Evolutionary conservation across 2,888 invertebrate genomes (phyloP).

Genomic region (Pharmacophagus antenor): DNA sequence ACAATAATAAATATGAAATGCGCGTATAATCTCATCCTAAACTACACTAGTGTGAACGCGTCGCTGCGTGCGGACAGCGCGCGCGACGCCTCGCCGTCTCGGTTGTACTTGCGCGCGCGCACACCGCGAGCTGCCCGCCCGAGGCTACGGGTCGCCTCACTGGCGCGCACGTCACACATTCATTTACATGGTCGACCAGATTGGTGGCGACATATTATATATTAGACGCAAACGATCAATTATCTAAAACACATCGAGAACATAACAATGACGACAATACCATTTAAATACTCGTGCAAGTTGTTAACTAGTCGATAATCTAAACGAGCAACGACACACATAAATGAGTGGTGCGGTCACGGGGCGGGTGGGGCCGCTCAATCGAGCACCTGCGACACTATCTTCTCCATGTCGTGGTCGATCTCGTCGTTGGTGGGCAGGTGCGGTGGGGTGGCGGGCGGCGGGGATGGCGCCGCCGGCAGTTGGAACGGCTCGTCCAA

Average conservation of each 20-base stretch:
- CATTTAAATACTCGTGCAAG: background rate
- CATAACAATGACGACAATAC: background rate
- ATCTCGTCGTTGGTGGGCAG: conserved; percentile 77
- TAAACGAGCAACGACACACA: background rate
- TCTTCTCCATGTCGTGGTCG: conserved; percentile 89
- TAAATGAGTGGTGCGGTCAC: background rate
- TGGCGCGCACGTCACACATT: too few species aligned
- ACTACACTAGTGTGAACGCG: conserved; percentile 38
- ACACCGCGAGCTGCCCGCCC: conserved; percentile 33
- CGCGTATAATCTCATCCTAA: conserved; percentile 29
- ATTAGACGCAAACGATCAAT: background rate
- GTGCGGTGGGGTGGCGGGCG: conserved; percentile 36
- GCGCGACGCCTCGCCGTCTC: conserved; percentile 30
- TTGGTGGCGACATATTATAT: background rate
- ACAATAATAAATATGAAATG: conserved; percentile 31
- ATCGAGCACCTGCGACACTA: conserved; percentile 83
- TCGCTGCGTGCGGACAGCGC: conserved; percentile 23
- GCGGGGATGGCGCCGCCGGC: conserved; percentile 55
- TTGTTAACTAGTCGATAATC: conserved; percentile 1
- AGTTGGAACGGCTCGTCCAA: conserved; percentile 81
- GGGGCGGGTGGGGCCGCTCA: conserved; percentile 28
- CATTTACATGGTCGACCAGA: too few species aligned
- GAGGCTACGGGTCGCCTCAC: too few species aligned
- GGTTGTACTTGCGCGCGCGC: conserved; percentile 38
- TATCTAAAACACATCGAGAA: background rate